Percentiles rank a stretch among this genome's conserved stretches.
These are phyloP conservation scores for Caerostris darwini DNA, from an alignment of 1,140 invertebrate species.

Conservation along the genomic window DNA sequence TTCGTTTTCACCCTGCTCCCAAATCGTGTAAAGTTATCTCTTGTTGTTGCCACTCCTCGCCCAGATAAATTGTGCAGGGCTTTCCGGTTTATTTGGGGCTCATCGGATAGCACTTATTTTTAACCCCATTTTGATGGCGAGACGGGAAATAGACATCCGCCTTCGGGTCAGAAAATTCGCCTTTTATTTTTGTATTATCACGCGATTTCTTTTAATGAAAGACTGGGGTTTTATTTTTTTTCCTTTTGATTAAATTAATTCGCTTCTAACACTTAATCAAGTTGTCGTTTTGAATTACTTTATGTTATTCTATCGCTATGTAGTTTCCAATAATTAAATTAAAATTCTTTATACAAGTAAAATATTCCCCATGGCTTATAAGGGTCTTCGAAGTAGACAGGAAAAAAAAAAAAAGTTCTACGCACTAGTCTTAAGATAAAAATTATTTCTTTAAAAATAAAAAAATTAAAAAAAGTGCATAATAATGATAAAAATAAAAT, in stretches of 20 bases:
- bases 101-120: slow-evolving; percentile 30
- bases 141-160: slow-evolving; percentile 55
- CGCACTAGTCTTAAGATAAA: no score
- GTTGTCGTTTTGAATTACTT: no score
- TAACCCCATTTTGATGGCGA: slow-evolving; percentile 36
- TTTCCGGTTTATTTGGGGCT: slow-evolving; percentile 51
- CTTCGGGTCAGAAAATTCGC: slow-evolving; percentile 16
- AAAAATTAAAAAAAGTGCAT: no score
- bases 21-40: not conserved
- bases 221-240: not conserved
- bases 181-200: not conserved
- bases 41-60: not conserved
- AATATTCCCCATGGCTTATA: no score
- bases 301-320: no score
- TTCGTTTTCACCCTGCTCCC: not conserved
- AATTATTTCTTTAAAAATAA: no score
- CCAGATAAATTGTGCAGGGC: not conserved
- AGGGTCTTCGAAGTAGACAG: no score
- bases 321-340: no score
- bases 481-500: no score
- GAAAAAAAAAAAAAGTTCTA: no score
- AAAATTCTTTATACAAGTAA: no score
- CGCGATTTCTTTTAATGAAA: slow-evolving; percentile 12
- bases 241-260: not conserved
- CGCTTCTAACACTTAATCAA: no score